phyloP scores from a whole-genome alignment of 2,888 invertebrate genomes.

The Pecten maximus region DNA sequence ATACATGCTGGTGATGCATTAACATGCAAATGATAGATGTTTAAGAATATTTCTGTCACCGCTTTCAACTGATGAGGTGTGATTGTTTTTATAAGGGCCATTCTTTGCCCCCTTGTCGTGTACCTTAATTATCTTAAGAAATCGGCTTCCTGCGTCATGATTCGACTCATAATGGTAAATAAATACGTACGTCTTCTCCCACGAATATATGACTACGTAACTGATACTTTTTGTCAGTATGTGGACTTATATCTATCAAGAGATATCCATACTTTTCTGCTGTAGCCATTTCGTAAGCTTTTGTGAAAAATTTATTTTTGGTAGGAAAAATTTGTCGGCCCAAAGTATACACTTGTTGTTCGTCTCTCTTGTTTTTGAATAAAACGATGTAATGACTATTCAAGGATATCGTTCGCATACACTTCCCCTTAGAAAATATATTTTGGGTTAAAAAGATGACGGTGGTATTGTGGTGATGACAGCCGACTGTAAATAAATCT shows the following conservation, averaged over 20 bases:
- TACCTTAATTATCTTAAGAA: constrained; percentile 46
- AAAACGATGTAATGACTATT: constrained; percentile 58
- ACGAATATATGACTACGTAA: constrained; percentile 57
- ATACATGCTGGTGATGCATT: constrained; percentile 36
- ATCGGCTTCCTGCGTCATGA: constrained; percentile 46
- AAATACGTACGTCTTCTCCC: constrained; percentile 55
- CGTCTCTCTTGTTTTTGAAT: constrained; percentile 56
- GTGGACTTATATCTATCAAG: constrained; percentile 55
- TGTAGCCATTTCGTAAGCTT: constrained; percentile 55
- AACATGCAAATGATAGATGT: constrained; percentile 42
- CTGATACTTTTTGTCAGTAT: constrained; percentile 56
- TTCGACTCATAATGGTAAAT: constrained; percentile 48
- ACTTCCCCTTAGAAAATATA: constrained; percentile 47
- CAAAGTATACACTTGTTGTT: constrained; percentile 54
- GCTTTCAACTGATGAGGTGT: constrained; percentile 48
- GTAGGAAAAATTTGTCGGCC: constrained; percentile 58
- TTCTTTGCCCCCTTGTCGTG: constrained; percentile 44
- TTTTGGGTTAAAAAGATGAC: constrained; percentile 58
- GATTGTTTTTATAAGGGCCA: constrained; percentile 45
- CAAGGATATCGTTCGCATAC: constrained; percentile 56
- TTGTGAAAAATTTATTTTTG: constrained; percentile 49
- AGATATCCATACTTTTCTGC: constrained; percentile 53
- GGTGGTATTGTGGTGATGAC: constrained; percentile 57
- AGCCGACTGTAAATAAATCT: constrained; percentile 54
- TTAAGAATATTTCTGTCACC: constrained; percentile 52